Base-by-base conservation (phyloP, 2,888 invertebrate species). In the Limnephilus lunatus region DNA sequence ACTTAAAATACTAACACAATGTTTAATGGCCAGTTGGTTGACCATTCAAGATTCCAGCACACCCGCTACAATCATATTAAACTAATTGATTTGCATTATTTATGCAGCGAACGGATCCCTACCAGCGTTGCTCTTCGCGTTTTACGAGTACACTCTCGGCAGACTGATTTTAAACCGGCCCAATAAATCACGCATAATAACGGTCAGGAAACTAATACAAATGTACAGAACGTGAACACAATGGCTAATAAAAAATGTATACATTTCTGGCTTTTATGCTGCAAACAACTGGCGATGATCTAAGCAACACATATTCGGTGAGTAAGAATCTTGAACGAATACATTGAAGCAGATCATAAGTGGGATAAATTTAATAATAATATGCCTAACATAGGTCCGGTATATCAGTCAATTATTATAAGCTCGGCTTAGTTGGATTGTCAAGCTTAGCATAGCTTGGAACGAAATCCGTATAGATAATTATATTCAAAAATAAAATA, bases 231-330 rank as follows among this genome's bases (percentile, higher is more conserved):
- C 88, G 80, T 80, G 88, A 88, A 80, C 80, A 80, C 88, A 89
- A 81, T 89, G 88, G 88, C 80, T 80, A 81, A 89, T 89, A 89
- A 89, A 81, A 88, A 89, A 48, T 31, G 86, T 48, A 31, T 48
- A 86, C 86, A 48, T 19, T 86, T 86, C 30, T 39, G 86, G 15
- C 48, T 25, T 86, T 44, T 25, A 48, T 15, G 19, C 30, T 31
- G 44, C 86, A 48, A 86, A 48, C 86, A 85, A 44, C 86, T 11
- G 86, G 31, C 44, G 86, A 86, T 86, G 86, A 86, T 86, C 86
- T 86, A 86, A 86, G 68, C 68, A 68, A 68, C 68, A 68, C 68
- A 9, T 15, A 48, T 68, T 68, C 68, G 68, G 68, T 68, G 25
- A 68, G 9, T 25, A 68, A 68, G 68, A 68, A 68, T 25, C 68